Evolutionary conservation across 2,113 vertebrate genomes (phyloP), one percentile per base, ranked within the genome.

Genomic region (Alethe castanea): DNA sequence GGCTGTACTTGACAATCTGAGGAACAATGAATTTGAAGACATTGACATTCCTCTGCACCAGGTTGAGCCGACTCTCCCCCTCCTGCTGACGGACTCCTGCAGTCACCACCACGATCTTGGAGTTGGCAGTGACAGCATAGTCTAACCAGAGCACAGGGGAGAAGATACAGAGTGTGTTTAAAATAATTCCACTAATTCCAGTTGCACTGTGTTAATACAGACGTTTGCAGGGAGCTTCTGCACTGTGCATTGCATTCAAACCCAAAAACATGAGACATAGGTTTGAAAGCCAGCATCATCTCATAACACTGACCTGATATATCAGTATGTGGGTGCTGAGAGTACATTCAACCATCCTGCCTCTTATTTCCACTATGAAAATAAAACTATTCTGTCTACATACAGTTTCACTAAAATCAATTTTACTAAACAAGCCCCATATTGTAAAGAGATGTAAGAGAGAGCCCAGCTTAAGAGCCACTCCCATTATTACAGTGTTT

Each of bases 61-160:
- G 97, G 92, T 99, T 99, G 54, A 99, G 98, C 9, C 99, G 98
- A 84, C 98, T 99, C 98, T 99, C 99, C 0, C 99, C 99, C 79
- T 99, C 99, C 95, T 99, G 99, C 95, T 99, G 99, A 19, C 99
- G 99, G 15, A 99, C 99, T 1, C 99, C 99, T 0, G 99, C 99
- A 1, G 99, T 99, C 35, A 99, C 98, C 74, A 99, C 98, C 19
- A 99, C 99, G 6, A 99, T 97, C 87, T 98, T 99, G 12, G 99
- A 99, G 95, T 99, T 98, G 45, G 99, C 99, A 0, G 99, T 99
- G 81, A 99, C 99, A 1, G 98, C 93, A 17, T 99, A 99, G 95
- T 99, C 99, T 99, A 92, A 74, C 36, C 45, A 70, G 11, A 38
- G 64, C 33, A 59, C 1, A 3, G 19, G 20, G 10, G 2, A 47